Evolutionary conservation across 2,888 invertebrate species (phyloP), one percentile per base, ranked within the genome.

Genomic region (Drosophila kambysellisi): DNA sequence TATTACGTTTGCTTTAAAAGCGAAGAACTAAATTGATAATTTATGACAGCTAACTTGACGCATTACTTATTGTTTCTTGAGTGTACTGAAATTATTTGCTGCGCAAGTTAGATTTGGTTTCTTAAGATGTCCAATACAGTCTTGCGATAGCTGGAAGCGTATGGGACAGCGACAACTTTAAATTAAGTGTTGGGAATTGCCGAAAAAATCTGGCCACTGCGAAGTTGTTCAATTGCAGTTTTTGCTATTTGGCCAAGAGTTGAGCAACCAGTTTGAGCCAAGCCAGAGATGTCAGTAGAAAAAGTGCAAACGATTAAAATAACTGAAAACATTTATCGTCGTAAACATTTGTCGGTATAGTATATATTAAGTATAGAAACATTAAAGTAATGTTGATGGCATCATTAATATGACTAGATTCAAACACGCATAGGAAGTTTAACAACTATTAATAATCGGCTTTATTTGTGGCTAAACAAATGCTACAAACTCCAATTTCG

Each of bases 241-340:
- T 69, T 73, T 70, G 63, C 2, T 39, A 58, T 69, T 64, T 68
- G 46, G 70, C 48, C 41, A 72, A 41, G 48, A 72, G 73, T 68
- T 76, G 79, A 17, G 73, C 77, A 85, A 88, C 87, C 87, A 75
- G 83, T 84, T 84, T 86, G 52, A n/a, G 67, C 72, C 66, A 80
- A 65, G 54, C 37, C 67, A 65, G 60, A 77, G 71, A 88, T 88
- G 89, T 85, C 84, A 88, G 81, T 67, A 71, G 54, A 62, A 63
- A 65, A 65, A 71, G 59, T 68, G 54, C 37, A 20, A 43, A 11
- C 33, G 5, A 54, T 46, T 37, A 53, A 41, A 32, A 30, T 52
- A 48, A n/a, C 54, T 48, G n/a, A 20, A 15, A 66, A 60, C 37
- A 30, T 29, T 33, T 20, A 30, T 11, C 29, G 17, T 29, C 9